These are phyloP conservation scores for Drosophila paramelanica DNA, from an alignment of 2,888 invertebrate genomes.

Conservation along the genomic window DNA sequence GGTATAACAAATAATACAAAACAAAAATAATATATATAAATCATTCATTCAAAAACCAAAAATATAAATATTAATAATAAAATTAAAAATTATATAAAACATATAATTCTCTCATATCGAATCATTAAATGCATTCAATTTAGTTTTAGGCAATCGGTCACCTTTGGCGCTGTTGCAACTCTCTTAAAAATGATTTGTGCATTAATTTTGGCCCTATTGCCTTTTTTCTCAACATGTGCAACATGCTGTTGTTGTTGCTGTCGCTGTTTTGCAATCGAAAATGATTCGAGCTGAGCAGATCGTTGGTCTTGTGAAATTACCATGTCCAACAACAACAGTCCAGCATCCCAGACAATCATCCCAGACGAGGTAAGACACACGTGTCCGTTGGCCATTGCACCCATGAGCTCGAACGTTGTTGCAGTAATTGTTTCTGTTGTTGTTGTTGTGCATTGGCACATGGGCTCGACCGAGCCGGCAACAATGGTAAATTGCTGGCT, in stretches of 20 bases:
- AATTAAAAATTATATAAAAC: not conserved
- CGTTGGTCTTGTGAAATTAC: conserved; percentile 65
- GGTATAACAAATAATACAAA: no score
- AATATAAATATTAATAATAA: no score
- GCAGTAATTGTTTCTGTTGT: conserved; percentile 17
- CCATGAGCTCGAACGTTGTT: conserved; percentile 36
- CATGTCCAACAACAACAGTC: conserved; percentile 45
- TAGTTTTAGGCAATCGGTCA: conserved; percentile 47
- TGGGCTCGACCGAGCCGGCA: conserved; percentile 25
- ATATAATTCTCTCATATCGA: conserved; percentile 15
- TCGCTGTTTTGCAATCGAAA: conserved; percentile 77
- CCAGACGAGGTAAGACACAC: conserved; percentile 57
- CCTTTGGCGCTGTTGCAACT: conserved; percentile 61
- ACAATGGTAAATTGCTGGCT: conserved; percentile 41
- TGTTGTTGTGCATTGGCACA: conserved; percentile 37
- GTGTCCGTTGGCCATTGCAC: conserved; percentile 73
- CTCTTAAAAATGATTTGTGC: conserved; percentile 30
- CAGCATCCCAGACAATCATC: conserved; percentile 59
- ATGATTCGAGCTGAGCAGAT: conserved; percentile 61
- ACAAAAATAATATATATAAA: no score
- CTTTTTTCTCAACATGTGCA: conserved; percentile 49
- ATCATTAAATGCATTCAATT: conserved; percentile 22
- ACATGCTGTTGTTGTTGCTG: conserved; percentile 36
- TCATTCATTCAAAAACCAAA: no score
- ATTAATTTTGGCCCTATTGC: conserved; percentile 41